Evolutionary conservation across 2,888 invertebrate species (phyloP).

Genomic region (Koerneria pararmatus): DNA sequence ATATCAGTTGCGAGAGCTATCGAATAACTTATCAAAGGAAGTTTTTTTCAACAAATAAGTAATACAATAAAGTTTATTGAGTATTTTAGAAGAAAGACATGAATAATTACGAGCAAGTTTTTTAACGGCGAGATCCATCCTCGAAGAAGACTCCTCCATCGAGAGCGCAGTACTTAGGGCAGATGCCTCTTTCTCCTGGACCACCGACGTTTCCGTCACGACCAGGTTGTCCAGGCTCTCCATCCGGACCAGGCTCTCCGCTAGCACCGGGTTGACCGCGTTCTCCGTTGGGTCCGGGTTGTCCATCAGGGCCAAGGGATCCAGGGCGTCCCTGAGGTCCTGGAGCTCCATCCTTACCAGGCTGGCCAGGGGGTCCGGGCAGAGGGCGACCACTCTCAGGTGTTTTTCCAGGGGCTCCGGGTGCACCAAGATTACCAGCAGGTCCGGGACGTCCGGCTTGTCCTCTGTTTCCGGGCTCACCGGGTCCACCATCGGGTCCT

Average conservation of each 20-base stretch:
- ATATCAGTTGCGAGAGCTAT: no score
- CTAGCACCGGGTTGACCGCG: slow-evolving; percentile 12
- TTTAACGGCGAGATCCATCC: slow-evolving; percentile 25
- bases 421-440: slow-evolving; percentile 34
- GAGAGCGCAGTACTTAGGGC: slow-evolving; percentile 25
- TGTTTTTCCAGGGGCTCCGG: slow-evolving; percentile 28
- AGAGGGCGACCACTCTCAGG: slow-evolving; percentile 21
- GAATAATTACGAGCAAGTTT: no score
- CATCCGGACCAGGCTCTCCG: slow-evolving; percentile 19
- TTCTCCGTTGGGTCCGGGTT: slow-evolving; percentile 14
- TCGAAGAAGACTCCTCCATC: slow-evolving; percentile 25
- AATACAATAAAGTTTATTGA: no score
- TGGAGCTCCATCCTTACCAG: slow-evolving; percentile 22
- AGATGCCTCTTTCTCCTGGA: slow-evolving; percentile 23
- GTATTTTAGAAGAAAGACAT: no score
- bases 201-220: neutral
- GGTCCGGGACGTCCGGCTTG: slow-evolving; percentile 28
- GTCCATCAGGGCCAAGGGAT: slow-evolving; percentile 15
- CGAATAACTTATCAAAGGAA: no score
- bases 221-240: slow-evolving; percentile 20
- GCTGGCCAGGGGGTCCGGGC: slow-evolving; percentile 22
- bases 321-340: slow-evolving; percentile 21
- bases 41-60: no score
- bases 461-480: slow-evolving; percentile 20
- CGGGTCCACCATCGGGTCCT: slow-evolving; percentile 27